Conservation (phyloP, 1,140 invertebrate genomes). For the Platyura marginata region DNA sequence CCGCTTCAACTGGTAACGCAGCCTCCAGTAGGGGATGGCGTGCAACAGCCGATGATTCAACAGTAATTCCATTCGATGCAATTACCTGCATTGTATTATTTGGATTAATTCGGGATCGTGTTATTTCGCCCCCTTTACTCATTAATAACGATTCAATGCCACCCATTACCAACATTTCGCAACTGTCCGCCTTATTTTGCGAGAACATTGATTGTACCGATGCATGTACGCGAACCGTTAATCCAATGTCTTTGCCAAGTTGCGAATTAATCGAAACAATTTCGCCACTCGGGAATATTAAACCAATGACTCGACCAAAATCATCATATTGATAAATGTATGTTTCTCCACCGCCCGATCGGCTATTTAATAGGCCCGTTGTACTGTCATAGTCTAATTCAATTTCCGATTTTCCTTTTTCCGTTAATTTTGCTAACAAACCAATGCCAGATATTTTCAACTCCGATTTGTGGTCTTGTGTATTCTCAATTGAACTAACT, state of each 20-base stretch:
- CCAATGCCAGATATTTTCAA: constrained; percentile 75
- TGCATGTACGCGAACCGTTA: constrained; percentile 45
- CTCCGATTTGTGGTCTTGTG: constrained; percentile 79
- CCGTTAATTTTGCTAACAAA: constrained; percentile 62
- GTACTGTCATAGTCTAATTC: constrained; percentile 71
- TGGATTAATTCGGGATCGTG: constrained; percentile 49
- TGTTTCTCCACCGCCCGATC: constrained; percentile 64
- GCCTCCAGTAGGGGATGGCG: constrained; percentile 75
- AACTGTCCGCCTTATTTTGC: constrained; percentile 19
- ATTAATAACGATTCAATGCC: constrained; percentile 34
- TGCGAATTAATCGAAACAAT: constrained; percentile 57
- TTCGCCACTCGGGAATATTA: constrained; percentile 80
- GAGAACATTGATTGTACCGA: constrained; percentile 22
- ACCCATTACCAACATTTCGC: constrained; percentile 33
- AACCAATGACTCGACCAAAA: constrained; percentile 62
- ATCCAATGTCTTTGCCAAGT: constrained; percentile 50
- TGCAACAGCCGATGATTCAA: constrained; percentile 54
- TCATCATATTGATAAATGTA: constrained; percentile 80
- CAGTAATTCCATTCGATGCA: constrained; percentile 45
- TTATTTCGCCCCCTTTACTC: constrained; percentile 40
- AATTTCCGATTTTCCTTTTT: constrained; percentile 62
- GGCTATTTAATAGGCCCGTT: constrained; percentile 58
- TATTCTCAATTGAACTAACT: constrained; percentile 84
- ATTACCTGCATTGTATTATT: constrained; percentile 58
- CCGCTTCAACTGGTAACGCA: constrained; percentile 73